Percentiles rank a stretch among this genome's conserved stretches.
These are phyloP conservation scores for Parasteatoda lunata DNA, from an alignment of 2,888 invertebrate genomes.

Conservation along the genomic window DNA sequence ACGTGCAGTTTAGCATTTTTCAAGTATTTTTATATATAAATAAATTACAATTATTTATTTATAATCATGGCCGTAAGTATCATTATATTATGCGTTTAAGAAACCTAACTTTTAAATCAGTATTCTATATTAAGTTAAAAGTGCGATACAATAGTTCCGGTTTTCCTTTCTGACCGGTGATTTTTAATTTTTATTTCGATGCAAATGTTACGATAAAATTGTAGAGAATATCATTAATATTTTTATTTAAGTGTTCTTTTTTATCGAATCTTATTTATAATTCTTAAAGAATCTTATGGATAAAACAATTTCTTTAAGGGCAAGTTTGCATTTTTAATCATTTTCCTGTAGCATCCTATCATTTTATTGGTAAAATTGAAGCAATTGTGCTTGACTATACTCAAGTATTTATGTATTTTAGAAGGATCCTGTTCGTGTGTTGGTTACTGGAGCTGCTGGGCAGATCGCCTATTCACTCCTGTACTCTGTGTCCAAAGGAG, in stretches of 20 bases:
- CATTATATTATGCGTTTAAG: background rate
- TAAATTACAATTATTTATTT: background rate
- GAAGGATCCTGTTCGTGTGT: conserved; percentile 85
- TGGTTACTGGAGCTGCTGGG: conserved; percentile 98
- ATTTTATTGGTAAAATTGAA: background rate
- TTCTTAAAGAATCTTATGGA: no score
- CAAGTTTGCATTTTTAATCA: no score
- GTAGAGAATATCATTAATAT: no score
- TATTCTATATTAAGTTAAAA: background rate
- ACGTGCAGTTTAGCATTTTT: conserved; percentile 11
- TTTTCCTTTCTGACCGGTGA: background rate
- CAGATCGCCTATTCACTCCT: conserved; percentile 98
- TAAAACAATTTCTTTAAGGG: no score
- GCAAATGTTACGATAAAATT: no score
- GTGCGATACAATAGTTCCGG: background rate
- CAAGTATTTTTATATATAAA: background rate
- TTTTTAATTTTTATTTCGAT: no score
- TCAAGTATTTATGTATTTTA: background rate
- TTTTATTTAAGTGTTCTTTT: no score
- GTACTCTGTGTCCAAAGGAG: conserved; percentile 94
- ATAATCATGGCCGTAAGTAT: background rate
- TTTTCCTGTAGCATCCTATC: background rate
- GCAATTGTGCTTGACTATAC: background rate
- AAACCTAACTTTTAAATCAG: background rate
- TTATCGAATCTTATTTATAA: no score